These are phyloP conservation scores for Pogoniulus pusillus DNA, from an alignment of 2,797 vertebrate genomes.

Conservation along the genomic window DNA sequence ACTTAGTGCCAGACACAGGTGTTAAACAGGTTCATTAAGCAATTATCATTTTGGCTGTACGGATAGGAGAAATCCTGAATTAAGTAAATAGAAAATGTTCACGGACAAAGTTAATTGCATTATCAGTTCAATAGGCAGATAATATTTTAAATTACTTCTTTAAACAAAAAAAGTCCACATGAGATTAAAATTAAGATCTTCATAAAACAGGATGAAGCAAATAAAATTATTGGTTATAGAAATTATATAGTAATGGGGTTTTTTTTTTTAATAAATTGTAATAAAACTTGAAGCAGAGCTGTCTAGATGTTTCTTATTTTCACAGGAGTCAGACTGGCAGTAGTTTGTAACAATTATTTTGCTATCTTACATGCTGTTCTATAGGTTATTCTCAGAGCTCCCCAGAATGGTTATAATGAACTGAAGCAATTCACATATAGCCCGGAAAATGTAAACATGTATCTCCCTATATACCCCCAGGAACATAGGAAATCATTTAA, in stretches of 20 bases:
- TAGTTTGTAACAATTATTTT: background rate
- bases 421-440: background rate
- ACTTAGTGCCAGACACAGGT: background rate
- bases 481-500: constrained; percentile 9
- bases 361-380: background rate
- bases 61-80: background rate
- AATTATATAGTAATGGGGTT: background rate
- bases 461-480: background rate
- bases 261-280: background rate
- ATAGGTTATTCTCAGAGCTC: background rate
- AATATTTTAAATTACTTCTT: background rate
- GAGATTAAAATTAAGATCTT: background rate
- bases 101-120: background rate
- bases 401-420: background rate
- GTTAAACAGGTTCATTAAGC: background rate
- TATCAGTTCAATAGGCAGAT: background rate
- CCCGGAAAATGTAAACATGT: background rate
- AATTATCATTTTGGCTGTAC: background rate
- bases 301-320: background rate
- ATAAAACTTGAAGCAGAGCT: background rate
- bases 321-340: background rate
- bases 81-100: background rate
- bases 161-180: background rate
- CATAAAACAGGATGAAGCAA: background rate
- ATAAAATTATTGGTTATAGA: background rate